phyloP scores from a whole-genome alignment of 1,140 invertebrate species.

The Scaptomyza hsui region DNA sequence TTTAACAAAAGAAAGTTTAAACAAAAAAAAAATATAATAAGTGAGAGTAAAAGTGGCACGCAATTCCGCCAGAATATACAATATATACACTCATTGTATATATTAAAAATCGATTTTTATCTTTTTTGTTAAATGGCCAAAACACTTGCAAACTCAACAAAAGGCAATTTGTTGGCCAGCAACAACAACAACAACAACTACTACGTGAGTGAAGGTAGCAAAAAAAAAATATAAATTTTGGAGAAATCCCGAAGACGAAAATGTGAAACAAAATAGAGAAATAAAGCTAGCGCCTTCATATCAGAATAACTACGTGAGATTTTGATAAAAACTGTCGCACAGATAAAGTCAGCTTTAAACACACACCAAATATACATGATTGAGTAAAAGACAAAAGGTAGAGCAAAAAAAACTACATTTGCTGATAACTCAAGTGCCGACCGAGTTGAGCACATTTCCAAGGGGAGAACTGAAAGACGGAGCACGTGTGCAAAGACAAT shows the following conservation, averaged over 20 bases:
- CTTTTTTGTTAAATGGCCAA: conserved; percentile 42
- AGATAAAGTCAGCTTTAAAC: conserved; percentile 46
- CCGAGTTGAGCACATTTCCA: conserved; percentile 11
- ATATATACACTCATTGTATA: conserved; percentile 4
- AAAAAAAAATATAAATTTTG: too few species aligned
- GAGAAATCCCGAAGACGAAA: conserved; percentile 34
- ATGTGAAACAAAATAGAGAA: conserved; percentile 3
- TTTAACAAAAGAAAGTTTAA: conserved; percentile 49
- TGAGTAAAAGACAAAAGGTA: conserved; percentile 30
- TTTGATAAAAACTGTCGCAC: conserved; percentile 61
- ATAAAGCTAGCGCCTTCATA: conserved; percentile 46
- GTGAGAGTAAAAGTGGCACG: conserved; percentile 67
- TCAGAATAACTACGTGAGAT: conserved; percentile 64
- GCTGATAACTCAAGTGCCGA: conserved; percentile 53
- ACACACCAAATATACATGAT: conserved; percentile 34
- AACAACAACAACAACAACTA: background rate
- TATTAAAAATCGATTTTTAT: conserved; percentile 72
- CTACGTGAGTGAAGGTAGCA: conserved; percentile 71
- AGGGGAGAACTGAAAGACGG: background rate
- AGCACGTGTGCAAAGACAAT: conserved; percentile 4
- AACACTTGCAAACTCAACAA: conserved; percentile 26
- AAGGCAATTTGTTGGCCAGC: conserved; percentile 14
- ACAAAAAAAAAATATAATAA: conserved; percentile 7
- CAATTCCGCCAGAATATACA: conserved; percentile 38
- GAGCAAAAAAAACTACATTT: conserved; percentile 47